Evolutionary conservation across 2,797 vertebrate species (phyloP).

Genomic region (Astyanax mexicanus): DNA sequence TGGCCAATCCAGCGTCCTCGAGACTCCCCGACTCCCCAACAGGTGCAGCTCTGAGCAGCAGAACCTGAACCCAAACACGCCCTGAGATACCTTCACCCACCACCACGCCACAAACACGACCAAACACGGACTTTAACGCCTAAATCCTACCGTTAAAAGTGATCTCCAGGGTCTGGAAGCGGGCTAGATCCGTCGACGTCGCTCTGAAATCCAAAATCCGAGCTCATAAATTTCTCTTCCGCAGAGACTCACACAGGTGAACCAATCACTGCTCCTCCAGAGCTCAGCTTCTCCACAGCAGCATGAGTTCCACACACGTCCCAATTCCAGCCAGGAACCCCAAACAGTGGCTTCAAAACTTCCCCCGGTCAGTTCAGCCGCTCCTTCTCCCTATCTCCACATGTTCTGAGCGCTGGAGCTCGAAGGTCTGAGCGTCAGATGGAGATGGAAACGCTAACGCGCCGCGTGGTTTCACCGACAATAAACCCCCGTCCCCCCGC

Average conservation of each 20-base stretch:
- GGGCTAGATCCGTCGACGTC: constrained; percentile 44
- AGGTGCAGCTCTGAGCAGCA: not conserved
- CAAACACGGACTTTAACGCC: not conserved
- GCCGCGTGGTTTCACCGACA: constrained; percentile 17
- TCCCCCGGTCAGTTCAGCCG: constrained; percentile 53
- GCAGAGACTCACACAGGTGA: not conserved
- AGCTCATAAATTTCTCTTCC: constrained; percentile 43
- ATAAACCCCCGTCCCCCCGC: constrained; percentile 48
- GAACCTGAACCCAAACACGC: not conserved
- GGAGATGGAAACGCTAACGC: not conserved
- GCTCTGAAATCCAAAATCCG: constrained; percentile 63
- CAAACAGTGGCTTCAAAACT: constrained; percentile 56
- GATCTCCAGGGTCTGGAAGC: constrained; percentile 42
- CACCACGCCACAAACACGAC: not conserved
- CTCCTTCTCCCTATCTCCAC: constrained; percentile 39
- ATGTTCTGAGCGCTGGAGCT: not conserved
- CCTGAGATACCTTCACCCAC: not conserved
- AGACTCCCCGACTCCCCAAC: constrained; percentile 5
- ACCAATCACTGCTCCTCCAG: not conserved
- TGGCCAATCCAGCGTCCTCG: not conserved
- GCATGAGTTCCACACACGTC: constrained; percentile 53
- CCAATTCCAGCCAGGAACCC: constrained; percentile 45
- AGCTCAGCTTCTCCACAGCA: not conserved
- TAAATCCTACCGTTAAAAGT: constrained; percentile 65
- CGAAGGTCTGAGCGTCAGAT: not conserved